Conservation (phyloP, 2,113 vertebrate species). For the Laticauda colubrina region DNA sequence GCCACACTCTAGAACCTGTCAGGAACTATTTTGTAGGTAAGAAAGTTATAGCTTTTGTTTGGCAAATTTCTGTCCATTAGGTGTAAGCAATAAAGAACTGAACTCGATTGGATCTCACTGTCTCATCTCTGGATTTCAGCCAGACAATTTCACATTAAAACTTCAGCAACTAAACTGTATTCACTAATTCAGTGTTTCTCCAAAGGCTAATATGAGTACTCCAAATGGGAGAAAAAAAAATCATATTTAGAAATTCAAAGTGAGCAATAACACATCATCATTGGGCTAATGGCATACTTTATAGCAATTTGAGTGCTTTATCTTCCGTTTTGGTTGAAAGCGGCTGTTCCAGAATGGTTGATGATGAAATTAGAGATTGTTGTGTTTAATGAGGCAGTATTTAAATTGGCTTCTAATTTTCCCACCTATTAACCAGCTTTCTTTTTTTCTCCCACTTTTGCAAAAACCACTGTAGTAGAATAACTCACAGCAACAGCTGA, state of each 20-base stretch:
- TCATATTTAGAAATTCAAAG: slow-evolving; percentile 48
- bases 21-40: neutral
- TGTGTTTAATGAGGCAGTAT: slow-evolving; percentile 84
- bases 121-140: neutral
- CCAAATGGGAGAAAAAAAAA: slow-evolving; percentile 45
- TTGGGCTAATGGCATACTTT: slow-evolving; percentile 54
- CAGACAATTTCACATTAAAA: slow-evolving; percentile 19
- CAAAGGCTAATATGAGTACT: slow-evolving; percentile 38
- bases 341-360: slow-evolving; percentile 70
- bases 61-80: neutral
- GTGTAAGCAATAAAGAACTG: neutral
- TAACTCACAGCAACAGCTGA: slow-evolving; percentile 77
- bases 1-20: neutral
- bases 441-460: slow-evolving; percentile 38
- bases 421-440: slow-evolving; percentile 82
- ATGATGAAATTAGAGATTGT: slow-evolving; percentile 82
- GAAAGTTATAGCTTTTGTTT: neutral
- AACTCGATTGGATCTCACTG: neutral
- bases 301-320: slow-evolving; percentile 43
- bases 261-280: slow-evolving; percentile 44
- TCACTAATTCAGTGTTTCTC: slow-evolving; percentile 41
- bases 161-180: neutral
- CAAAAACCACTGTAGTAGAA: slow-evolving; percentile 68
- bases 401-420: slow-evolving; percentile 89
- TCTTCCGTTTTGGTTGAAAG: slow-evolving; percentile 32